phyloP scores from a whole-genome alignment of 2,888 invertebrate species.

The Mantis religiosa region DNA sequence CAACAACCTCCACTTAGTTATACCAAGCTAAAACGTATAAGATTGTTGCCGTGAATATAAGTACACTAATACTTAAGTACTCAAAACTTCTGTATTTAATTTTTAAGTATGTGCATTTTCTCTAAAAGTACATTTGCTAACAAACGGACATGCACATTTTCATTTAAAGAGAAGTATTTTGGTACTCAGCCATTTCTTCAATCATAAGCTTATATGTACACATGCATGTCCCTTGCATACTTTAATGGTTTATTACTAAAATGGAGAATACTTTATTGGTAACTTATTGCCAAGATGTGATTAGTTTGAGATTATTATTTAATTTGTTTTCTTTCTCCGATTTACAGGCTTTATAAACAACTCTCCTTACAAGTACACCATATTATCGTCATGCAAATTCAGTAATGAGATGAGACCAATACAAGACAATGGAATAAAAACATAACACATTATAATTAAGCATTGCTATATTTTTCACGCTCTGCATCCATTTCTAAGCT shows the following conservation, averaged over 20 bases:
- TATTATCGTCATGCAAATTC: neutral
- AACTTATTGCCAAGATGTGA: neutral
- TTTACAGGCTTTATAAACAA: neutral
- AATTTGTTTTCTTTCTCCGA: neutral
- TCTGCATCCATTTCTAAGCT: constrained; percentile 50
- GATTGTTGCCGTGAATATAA: neutral
- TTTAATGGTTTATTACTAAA: neutral
- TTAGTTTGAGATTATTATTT: neutral
- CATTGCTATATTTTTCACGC: neutral
- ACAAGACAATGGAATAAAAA: neutral
- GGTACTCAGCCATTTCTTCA: neutral
- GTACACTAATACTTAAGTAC: neutral
- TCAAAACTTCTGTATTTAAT: neutral
- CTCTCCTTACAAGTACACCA: neutral
- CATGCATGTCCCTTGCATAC: neutral
- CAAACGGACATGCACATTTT: neutral
- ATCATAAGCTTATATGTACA: neutral
- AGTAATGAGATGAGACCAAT: neutral
- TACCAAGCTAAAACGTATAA: neutral
- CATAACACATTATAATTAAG: neutral
- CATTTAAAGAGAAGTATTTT: neutral
- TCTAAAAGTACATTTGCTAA: neutral
- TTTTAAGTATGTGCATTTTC: neutral
- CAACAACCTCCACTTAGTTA: neutral
- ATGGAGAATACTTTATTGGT: neutral